A percentile compares a stretch with the other conserved stretches of the same genome.
Evolutionary conservation across 2,113 vertebrate genomes (phyloP).

Genomic region (Cyanocitta stelleri): DNA sequence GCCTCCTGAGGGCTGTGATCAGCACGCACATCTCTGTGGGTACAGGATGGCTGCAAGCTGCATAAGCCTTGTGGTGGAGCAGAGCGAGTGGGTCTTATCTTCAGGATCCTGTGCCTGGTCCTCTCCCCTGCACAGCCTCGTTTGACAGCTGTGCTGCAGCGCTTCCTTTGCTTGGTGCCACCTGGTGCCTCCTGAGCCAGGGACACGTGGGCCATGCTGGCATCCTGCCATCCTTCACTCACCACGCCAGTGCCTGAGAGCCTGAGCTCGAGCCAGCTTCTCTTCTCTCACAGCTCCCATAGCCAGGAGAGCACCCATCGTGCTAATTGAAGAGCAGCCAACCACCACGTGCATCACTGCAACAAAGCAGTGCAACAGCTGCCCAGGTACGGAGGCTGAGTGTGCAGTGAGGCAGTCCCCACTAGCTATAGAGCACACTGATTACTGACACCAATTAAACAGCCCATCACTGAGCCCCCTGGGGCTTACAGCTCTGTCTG

Average conservation of each 20-base stretch:
- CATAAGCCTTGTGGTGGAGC: neutral
- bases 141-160: neutral
- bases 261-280: fast-evolving
- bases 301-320: fast-evolving
- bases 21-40: neutral
- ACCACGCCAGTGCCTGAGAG: too few species aligned
- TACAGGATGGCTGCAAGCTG: neutral
- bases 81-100: neutral
- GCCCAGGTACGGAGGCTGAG: neutral
- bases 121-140: neutral
- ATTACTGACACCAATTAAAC: neutral
- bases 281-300: neutral
- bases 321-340: neutral
- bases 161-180: neutral
- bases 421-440: neutral
- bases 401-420: fast-evolving
- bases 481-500: neutral
- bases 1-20: neutral
- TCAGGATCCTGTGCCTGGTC: neutral
- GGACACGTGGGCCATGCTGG: fast-evolving
- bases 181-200: neutral
- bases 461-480: neutral
- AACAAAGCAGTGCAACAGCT: neutral
- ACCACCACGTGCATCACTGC: neutral
- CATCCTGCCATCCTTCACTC: neutral